Base-by-base conservation (phyloP, 1,140 invertebrate species). In the Drosophila aff. region DNA sequence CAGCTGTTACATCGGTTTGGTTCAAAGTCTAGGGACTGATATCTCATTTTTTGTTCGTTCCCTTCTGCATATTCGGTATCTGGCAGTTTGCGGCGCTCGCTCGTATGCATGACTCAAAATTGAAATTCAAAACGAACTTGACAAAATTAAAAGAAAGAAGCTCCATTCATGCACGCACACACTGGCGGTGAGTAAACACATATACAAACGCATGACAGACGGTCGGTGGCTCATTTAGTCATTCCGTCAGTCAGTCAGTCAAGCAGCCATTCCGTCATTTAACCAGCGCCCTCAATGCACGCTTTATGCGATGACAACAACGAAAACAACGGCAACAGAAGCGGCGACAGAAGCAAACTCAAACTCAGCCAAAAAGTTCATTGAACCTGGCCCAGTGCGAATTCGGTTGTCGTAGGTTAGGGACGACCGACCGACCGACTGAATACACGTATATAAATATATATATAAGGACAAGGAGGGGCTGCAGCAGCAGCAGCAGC, bases 91-190 rank as follows among this genome's bases (percentile, higher is more conserved):
- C 46, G 33, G 36, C 46, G 28, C 16, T 11, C 38, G 38, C 41
- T 57, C 21, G 46, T 85, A 79, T 79, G 81, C 84, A 81, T 89
- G 85, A 90, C 82, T 90, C 85, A 90, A 90, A 89, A 90, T 90
- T 90, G 81, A 90, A 90, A 90, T 90, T 90, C 85, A 90, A 90
- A 90, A 90, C 85, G 85, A 90, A 90, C 85, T 90, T 90, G 85
- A 90, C 85, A 90, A 90, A 90, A 90, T 90, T 90, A 90, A 90
- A 90, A 90, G 85, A 90, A 90, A 90, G 81, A 90, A 90, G 85
- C 86, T 90, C 89, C 85, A 90, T 90, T 90, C 86, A 90, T 85
- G 79, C 85, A 82, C 85, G 75, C 85, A 85, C 49, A 52, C 65
- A 60, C 28, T 44, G 44, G 18, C 47, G 41, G 18, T 18, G 31